A percentile compares a stretch with the other conserved stretches of the same genome.
Evolutionary conservation across 1,140 invertebrate genomes (phyloP).

Genomic region (Anoplophora glabripennis): DNA sequence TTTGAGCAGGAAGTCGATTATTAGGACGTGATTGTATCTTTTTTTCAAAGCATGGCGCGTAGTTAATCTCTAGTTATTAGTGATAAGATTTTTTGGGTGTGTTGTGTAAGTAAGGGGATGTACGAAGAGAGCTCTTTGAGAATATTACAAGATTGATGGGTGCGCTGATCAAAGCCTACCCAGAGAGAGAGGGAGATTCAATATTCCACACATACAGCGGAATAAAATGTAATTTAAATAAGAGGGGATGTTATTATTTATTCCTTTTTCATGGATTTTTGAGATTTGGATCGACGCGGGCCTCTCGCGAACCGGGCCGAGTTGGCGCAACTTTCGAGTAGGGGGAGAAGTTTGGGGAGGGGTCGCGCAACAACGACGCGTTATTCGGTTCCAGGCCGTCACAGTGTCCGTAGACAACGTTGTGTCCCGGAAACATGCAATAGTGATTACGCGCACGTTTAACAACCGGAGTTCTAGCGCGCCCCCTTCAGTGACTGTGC

Average conservation of each 20-base stretch:
- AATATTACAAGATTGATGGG: too few relatives aligned
- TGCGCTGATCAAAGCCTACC: too few relatives aligned
- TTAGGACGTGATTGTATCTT: too few relatives aligned
- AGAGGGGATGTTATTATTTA: slow-evolving; percentile 42
- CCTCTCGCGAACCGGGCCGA: slow-evolving; percentile 31
- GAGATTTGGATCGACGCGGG: slow-evolving; percentile 50
- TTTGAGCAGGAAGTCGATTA: too few relatives aligned
- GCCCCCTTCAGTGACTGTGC: slow-evolving; percentile 12
- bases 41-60: too few relatives aligned
- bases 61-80: too few relatives aligned
- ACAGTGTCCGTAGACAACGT: slow-evolving; percentile 13
- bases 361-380: slow-evolving; percentile 35
- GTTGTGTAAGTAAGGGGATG: too few relatives aligned
- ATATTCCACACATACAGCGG: too few relatives aligned
- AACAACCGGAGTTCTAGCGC: slow-evolving; percentile 7
- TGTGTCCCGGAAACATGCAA: slow-evolving; percentile 20
- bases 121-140: too few relatives aligned
- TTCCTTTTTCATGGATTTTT: slow-evolving; percentile 52
- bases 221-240: too few relatives aligned
- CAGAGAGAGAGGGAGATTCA: background rate
- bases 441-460: background rate
- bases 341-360: slow-evolving; percentile 31
- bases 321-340: slow-evolving; percentile 41
- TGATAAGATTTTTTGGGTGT: too few relatives aligned
- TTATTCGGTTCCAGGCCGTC: slow-evolving; percentile 33